These are phyloP conservation scores for Megalonaias nervosa DNA, from an alignment of 1,140 invertebrate species.

Conservation along the genomic window DNA sequence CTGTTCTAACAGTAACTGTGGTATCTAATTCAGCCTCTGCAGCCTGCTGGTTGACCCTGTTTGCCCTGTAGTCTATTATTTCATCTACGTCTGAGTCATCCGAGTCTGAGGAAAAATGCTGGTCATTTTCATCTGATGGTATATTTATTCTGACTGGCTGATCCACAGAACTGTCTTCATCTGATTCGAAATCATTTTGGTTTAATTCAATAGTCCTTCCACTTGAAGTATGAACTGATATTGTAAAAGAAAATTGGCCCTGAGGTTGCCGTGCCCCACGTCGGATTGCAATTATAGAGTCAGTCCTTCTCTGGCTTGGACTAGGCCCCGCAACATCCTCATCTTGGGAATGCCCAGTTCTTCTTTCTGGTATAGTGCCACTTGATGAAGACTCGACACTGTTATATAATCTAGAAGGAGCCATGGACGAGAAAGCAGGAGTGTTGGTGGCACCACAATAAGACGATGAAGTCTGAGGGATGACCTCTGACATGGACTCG, in stretches of 20 bases:
- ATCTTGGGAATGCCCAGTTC: neutral
- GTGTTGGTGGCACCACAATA: slow-evolving; percentile 37
- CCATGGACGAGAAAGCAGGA: slow-evolving; percentile 35
- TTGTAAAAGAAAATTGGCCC: slow-evolving; percentile 30
- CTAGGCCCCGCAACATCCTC: neutral
- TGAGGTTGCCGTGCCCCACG: slow-evolving; percentile 18
- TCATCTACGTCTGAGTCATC: too few relatives aligned
- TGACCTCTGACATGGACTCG: slow-evolving; percentile 14
- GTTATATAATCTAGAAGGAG: slow-evolving; percentile 14
- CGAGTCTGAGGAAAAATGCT: too few relatives aligned
- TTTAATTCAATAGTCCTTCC: slow-evolving; percentile 32
- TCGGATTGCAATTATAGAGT: slow-evolving; percentile 30
- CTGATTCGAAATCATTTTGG: slow-evolving; percentile 28
- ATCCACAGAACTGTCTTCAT: slow-evolving; percentile 20
- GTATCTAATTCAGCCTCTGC: too few relatives aligned
- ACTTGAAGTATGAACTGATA: slow-evolving; percentile 34
- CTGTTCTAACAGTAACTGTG: too few relatives aligned
- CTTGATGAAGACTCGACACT: slow-evolving; percentile 7
- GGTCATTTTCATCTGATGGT: too few relatives aligned
- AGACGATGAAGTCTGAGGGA: slow-evolving; percentile 34
- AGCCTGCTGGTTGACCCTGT: too few relatives aligned
- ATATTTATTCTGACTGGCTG: too few relatives aligned
- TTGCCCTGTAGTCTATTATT: too few relatives aligned
- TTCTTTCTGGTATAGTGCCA: neutral
- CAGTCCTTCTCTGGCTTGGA: neutral